Percentiles rank a stretch among this genome's conserved stretches.
Conservation (phyloP, 1,140 invertebrate genomes). For the Drosophila tsacasi region DNA sequence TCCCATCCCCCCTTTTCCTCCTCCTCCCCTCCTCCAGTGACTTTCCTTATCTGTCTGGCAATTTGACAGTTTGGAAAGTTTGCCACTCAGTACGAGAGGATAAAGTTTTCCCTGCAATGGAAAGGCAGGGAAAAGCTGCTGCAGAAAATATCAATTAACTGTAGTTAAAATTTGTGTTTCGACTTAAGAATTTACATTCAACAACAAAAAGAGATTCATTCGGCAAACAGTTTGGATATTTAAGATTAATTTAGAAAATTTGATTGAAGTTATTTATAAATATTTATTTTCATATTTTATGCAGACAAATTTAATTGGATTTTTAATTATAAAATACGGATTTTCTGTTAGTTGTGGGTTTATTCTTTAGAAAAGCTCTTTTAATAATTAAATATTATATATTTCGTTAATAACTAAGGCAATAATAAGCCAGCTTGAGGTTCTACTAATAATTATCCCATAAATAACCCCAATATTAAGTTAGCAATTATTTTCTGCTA, state of each 20-base stretch:
- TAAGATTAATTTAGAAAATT: constrained; percentile 3
- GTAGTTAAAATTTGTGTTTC: constrained; percentile 43
- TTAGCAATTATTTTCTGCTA: neutral
- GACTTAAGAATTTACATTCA: constrained; percentile 29
- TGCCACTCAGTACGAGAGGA: constrained; percentile 29
- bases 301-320: no score
- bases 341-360: neutral
- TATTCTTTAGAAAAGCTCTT: neutral
- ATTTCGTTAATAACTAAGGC: neutral
- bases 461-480: neutral
- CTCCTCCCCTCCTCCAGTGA: neutral
- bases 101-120: constrained; percentile 33
- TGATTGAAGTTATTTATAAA: neutral
- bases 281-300: neutral
- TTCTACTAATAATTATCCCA: neutral
- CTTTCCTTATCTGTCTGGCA: constrained; percentile 44
- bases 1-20: neutral
- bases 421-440: no score
- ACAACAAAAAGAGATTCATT: constrained; percentile 5
- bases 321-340: no score
- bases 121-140: constrained; percentile 6
- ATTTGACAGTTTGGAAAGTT: constrained; percentile 53
- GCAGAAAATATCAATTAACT: constrained; percentile 48
- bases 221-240: constrained; percentile 11
- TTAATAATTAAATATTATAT: neutral